Base-by-base conservation (phyloP, 2,797 vertebrate genomes). In the Toxotes lorentzi region DNA sequence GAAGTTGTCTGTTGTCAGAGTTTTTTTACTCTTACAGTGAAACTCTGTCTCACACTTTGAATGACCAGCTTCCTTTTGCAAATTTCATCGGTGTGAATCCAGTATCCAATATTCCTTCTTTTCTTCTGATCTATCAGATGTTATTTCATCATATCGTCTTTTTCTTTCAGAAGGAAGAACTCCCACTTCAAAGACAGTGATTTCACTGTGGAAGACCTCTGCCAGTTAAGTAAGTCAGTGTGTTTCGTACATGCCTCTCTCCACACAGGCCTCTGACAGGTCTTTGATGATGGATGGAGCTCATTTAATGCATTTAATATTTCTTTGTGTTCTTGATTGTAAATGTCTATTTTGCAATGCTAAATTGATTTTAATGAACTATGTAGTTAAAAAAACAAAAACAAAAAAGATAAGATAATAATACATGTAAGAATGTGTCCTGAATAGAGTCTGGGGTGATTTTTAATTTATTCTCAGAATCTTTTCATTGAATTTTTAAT, bases 201-300 rank as follows among this genome's bases (percentile, higher is more conserved):
- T 79, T 97, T 99, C 90, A 96, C 96, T 43, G 89, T 98, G 86
- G 98, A 99, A 41, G 97, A 99, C 81, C 94, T 99, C 94, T 99
- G 96, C 91, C 96, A 97, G 93, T 89, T 99, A 80, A 97, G 97
- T 99, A 95, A 89, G 95, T 94, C 57, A 16, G 4, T 32, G 8
- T 62, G 34, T 71, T 24, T 65, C 21, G 43, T 66, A 23, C 35
- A 48, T 12, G 5, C 14, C 11, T 73, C n/a, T 34, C 7, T 35
- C 21, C 32, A 12, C 27, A 59, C 34, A 35, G 35, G n/a, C 21
- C 59, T 10, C 41, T 79, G 35, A 32, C 14, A 62, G 50, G 32
- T 58, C 14, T 58, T 48, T 69, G 41, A 71, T 69, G 41, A 71
- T 34, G n/a, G 27, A 41, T 47, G 21, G 5, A 19, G 32, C 54